These are phyloP conservation scores for Steinernema scapterisci DNA, from an alignment of 2,888 invertebrate genomes.

Conservation along the genomic window DNA sequence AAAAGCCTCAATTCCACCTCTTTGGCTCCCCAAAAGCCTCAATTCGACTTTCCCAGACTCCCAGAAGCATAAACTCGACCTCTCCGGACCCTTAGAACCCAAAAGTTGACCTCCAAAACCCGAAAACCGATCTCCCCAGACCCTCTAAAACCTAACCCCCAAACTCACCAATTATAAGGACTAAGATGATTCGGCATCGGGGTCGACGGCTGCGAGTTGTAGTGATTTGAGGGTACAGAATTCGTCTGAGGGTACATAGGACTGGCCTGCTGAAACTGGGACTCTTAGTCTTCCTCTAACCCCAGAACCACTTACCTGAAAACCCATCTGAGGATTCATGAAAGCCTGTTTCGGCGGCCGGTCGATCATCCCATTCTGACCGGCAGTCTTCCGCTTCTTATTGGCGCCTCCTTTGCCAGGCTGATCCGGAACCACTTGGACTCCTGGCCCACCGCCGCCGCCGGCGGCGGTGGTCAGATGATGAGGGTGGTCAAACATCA, in stretches of 20 bases:
- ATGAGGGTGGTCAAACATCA: slow-evolving; percentile 20
- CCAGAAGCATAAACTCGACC: too few species aligned
- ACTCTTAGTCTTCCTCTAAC: background rate
- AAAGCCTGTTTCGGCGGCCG: slow-evolving; percentile 23
- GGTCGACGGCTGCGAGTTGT: slow-evolving; percentile 20
- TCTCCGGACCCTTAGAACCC: too few species aligned
- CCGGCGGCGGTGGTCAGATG: background rate
- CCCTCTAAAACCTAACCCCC: too few species aligned
- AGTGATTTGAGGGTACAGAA: slow-evolving; percentile 6
- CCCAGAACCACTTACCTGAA: slow-evolving; percentile 19
- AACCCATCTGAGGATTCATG: slow-evolving; percentile 21
- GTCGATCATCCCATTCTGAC: slow-evolving; percentile 20
- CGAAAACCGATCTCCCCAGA: background rate
- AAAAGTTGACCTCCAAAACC: too few species aligned
- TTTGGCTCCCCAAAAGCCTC: too few species aligned
- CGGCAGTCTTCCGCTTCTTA: slow-evolving; percentile 20
- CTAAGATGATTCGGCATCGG: slow-evolving; percentile 21
- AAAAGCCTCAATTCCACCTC: too few species aligned
- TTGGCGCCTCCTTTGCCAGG: slow-evolving; percentile 9
- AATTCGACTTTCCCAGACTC: too few species aligned
- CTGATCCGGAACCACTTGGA: slow-evolving; percentile 25
- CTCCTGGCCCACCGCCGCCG: background rate
- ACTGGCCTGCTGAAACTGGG: slow-evolving; percentile 16
- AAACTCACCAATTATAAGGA: slow-evolving; percentile 19
- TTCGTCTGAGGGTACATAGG: slow-evolving; percentile 22